Conservation (phyloP, 2,888 invertebrate genomes). For the Maniola hyperantus region DNA sequence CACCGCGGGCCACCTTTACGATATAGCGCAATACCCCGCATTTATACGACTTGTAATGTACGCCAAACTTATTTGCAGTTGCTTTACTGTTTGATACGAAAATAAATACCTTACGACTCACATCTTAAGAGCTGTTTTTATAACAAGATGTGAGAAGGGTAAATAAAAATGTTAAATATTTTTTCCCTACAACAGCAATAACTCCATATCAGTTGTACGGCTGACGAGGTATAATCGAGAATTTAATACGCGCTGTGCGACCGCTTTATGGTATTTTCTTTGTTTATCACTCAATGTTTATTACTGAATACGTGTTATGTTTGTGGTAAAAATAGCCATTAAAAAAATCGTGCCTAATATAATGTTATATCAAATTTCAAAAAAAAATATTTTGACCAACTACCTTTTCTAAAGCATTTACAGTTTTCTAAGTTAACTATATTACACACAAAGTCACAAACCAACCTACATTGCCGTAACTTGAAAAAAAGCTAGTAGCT, state of each 20-base stretch:
- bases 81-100: slow-evolving; percentile 8
- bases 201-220: slow-evolving; percentile 55
- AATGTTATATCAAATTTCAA: neutral
- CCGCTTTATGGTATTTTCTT: slow-evolving; percentile 62
- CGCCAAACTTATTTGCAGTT: slow-evolving; percentile 31
- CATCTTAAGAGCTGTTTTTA: slow-evolving; percentile 25
- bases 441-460: too few relatives aligned
- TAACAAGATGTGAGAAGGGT: slow-evolving; percentile 5
- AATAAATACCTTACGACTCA: slow-evolving; percentile 28
- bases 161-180: slow-evolving; percentile 41
- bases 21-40: slow-evolving; percentile 39
- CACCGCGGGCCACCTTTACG: slow-evolving; percentile 27
- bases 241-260: slow-evolving; percentile 62
- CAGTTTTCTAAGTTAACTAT: too few relatives aligned
- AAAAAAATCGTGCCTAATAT: neutral
- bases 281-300: slow-evolving; percentile 62
- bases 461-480: too few relatives aligned
- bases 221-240: slow-evolving; percentile 63
- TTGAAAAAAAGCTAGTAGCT: too few relatives aligned
- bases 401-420: too few relatives aligned
- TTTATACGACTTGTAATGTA: slow-evolving; percentile 39
- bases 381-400: neutral
- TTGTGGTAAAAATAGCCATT: neutral
- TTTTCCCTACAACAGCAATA: slow-evolving; percentile 55
- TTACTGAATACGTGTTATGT: slow-evolving; percentile 42